Percentiles rank a stretch among this genome's conserved stretches.
Evolutionary conservation across 2,797 vertebrate species (phyloP).

Genomic region (Eulemur coronatus): DNA sequence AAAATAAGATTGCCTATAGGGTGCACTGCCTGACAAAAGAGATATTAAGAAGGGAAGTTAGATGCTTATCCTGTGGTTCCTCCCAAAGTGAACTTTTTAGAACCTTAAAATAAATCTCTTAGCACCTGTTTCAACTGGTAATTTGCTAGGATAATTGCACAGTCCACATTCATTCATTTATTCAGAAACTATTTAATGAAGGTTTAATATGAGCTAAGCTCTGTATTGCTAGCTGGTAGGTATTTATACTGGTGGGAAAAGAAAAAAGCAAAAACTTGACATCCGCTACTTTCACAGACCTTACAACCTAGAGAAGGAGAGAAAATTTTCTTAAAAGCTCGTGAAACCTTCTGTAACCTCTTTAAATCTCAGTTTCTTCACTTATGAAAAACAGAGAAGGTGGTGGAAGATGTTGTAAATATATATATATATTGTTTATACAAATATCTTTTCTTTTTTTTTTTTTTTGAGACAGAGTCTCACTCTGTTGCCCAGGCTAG

Average conservation of each 20-base stretch:
- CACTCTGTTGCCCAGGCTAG: too few relatives aligned
- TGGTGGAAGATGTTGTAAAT: neutral
- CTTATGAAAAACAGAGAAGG: neutral
- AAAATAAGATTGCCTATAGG: neutral
- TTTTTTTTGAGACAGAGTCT: too few relatives aligned
- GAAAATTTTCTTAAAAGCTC: neutral
- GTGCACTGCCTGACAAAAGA: neutral
- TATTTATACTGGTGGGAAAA: neutral
- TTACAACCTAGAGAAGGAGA: neutral
- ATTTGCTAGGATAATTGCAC: neutral
- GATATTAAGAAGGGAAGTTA: neutral
- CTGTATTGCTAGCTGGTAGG: neutral
- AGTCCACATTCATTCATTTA: neutral
- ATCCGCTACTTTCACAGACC: neutral
- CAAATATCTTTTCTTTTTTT: too few relatives aligned
- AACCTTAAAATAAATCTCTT: neutral
- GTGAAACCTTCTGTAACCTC: neutral
- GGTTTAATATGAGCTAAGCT: neutral
- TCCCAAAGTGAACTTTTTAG: neutral
- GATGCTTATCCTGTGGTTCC: neutral
- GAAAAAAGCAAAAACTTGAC: neutral
- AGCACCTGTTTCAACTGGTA: neutral
- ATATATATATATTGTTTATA: neutral
- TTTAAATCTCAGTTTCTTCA: neutral
- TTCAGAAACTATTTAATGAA: slow-evolving; percentile 12